Conservation (phyloP, 2,113 vertebrate genomes). For the Chionodraco myersi region DNA sequence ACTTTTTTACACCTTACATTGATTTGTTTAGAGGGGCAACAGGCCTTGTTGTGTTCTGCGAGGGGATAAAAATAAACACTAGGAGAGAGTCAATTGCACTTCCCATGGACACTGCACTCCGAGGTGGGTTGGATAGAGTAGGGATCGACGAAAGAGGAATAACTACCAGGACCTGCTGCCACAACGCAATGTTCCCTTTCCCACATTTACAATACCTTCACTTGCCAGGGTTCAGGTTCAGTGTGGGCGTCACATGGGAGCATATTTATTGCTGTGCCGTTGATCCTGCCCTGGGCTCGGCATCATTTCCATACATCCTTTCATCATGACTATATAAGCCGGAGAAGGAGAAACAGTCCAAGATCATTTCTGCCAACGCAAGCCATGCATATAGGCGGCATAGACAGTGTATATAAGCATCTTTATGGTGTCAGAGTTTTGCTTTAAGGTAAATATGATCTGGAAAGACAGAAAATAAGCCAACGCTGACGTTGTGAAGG, state of each 20-base stretch:
- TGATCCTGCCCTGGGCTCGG: conserved; percentile 18
- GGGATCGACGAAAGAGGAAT: background rate
- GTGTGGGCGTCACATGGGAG: conserved; percentile 18
- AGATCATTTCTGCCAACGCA: background rate
- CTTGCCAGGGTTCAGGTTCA: conserved; percentile 1
- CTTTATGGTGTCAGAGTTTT: background rate
- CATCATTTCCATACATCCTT: conserved; percentile 8
- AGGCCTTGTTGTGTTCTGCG: conserved; percentile 62
- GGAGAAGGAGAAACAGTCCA: conserved; percentile 1
- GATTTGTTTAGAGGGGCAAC: conserved; percentile 75
- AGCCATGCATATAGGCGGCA: background rate
- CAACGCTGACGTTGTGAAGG: background rate
- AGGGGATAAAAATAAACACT: conserved; percentile 63
- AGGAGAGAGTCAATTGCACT: conserved; percentile 30
- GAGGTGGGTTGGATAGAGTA: background rate
- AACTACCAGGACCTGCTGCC: conserved; percentile 6
- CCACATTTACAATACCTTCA: conserved; percentile 8
- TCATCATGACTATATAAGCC: background rate
- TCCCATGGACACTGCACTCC: conserved; percentile 32
- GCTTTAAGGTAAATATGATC: background rate
- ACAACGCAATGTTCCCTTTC: conserved; percentile 1
- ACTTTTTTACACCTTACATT: conserved; percentile 76
- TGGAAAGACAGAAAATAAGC: background rate
- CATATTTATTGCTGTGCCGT: conserved; percentile 10
- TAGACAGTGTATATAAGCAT: too few species aligned